Evolutionary conservation across 2,113 vertebrate genomes (phyloP).

Genomic region (Eolophus roseicapilla): DNA sequence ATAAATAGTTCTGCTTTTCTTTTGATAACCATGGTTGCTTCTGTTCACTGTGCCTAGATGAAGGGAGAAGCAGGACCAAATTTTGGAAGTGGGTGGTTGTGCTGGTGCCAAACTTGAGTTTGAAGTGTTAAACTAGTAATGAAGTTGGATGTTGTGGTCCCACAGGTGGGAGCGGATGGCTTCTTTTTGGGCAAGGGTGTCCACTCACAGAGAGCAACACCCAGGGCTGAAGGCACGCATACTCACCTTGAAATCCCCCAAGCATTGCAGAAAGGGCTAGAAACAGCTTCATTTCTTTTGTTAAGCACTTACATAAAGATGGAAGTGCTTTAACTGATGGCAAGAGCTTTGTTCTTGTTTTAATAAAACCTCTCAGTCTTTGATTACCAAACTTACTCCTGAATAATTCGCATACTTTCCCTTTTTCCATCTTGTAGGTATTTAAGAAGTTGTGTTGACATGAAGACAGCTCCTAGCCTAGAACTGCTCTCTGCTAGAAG

Average conservation of each 20-base stretch:
- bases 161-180: neutral
- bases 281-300: slow-evolving; percentile 42
- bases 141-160: neutral
- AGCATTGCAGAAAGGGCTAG: neutral
- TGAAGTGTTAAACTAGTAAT: fast-evolving
- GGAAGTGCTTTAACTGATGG: slow-evolving; percentile 50
- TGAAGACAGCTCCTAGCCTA: slow-evolving; percentile 19
- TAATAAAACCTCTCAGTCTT: slow-evolving; percentile 39
- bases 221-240: neutral
- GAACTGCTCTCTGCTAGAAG: neutral
- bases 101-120: neutral
- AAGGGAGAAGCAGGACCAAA: neutral
- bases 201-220: neutral
- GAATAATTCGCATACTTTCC: slow-evolving; percentile 26
- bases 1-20: neutral
- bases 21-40: neutral
- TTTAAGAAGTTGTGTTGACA: slow-evolving; percentile 28
- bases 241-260: neutral
- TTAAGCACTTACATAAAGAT: slow-evolving; percentile 44
- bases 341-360: slow-evolving; percentile 13
- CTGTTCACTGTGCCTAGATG: neutral
- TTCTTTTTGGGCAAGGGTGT: neutral
- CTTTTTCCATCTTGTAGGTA: slow-evolving; percentile 22
- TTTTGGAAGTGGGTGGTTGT: neutral
- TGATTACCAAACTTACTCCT: slow-evolving; percentile 12